Evolutionary conservation across 2,113 vertebrate genomes (phyloP).

Genomic region (Hypomesus transpacificus): DNA sequence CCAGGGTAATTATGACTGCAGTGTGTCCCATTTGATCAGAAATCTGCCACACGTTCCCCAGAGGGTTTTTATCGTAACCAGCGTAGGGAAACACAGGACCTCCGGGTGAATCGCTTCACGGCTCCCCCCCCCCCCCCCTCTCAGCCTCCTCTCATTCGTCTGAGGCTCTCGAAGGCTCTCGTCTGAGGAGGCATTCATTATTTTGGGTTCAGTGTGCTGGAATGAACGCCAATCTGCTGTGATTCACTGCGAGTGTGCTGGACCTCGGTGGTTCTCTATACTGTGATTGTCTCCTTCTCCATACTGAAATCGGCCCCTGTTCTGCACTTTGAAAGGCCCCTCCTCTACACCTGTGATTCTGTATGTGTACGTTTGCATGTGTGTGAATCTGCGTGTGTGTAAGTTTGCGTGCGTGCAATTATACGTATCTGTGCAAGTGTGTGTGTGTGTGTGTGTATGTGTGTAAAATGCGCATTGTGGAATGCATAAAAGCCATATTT

Average conservation of each 20-base stretch:
- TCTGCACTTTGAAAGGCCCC: too few species aligned
- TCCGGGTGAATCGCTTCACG: conserved; percentile 35
- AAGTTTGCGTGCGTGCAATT: neutral
- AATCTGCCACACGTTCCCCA: conserved; percentile 56
- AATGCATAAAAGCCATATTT: neutral
- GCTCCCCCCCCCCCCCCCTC: conserved; percentile 16
- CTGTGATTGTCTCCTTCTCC: too few species aligned
- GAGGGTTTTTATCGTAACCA: conserved; percentile 50
- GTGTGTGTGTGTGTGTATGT: neutral
- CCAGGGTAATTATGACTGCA: too few species aligned
- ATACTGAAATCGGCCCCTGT: too few species aligned
- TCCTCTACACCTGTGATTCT: neutral
- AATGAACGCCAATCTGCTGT: conserved; percentile 55
- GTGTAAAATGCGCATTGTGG: neutral
- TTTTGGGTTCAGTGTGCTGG: conserved; percentile 50
- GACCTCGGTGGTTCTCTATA: too few species aligned
- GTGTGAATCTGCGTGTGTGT: neutral
- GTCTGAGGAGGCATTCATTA: conserved; percentile 50
- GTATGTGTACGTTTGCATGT: neutral
- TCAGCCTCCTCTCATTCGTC: neutral
- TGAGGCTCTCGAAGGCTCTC: too few species aligned
- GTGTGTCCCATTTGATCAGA: conserved; percentile 51
- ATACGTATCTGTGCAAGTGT: neutral
- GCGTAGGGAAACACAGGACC: conserved; percentile 43
- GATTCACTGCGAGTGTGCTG: conserved; percentile 15